Evolutionary conservation across 2,797 vertebrate species (phyloP), one percentile per base, ranked within the genome.

Genomic region (Champsocephalus gunnari): DNA sequence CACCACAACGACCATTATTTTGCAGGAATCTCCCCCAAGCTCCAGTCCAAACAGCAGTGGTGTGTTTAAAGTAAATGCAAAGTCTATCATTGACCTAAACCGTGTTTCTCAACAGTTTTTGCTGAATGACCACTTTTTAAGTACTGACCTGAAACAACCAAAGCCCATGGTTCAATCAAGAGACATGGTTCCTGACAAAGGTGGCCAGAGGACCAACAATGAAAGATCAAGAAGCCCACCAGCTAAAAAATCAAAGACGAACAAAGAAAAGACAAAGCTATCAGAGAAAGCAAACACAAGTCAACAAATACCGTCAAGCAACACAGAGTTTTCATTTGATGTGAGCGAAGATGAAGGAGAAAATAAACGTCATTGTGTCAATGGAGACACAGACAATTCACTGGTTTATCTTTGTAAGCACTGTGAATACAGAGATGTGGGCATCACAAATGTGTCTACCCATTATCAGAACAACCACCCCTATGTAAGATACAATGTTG

Each of bases 381-480:
- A 76, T 0, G 92, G 94, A 75, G 90, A 93, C 34, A 79, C 4
- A 3, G 72, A 75, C 7, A 92, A 90, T 21, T 88, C 93, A 38
- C 90, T 90, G 19, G 89, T 93, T 75, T 97, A 95, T 83, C 94
- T 90, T 72, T 98, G 97, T 73, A 98, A 98, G 90, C 96, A 96
- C 90, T 98, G 97, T 93, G 94, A 96, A 85, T 97, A 96, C 81
- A 96, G 92, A 75, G 94, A 95, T 77, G 91, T 92, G 70, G 94
- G 90, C 66, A 89, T 96, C 48, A 91, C 92, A 19, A 90, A 86
- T 19, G 88, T 97, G 71, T 95, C 94, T 63, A 93, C 92, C 32
- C 97, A 98, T 87, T 98, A 98, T 85, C 94, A 96, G 2, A 93
- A 90, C 4, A 89, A 95, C 92, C 97, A 98, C 69, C 97, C 97